Percentiles rank a stretch among this genome's conserved stretches.
These are phyloP conservation scores for Gadus chalcogrammus DNA, from an alignment of 2,113 vertebrate species.

Conservation along the genomic window DNA sequence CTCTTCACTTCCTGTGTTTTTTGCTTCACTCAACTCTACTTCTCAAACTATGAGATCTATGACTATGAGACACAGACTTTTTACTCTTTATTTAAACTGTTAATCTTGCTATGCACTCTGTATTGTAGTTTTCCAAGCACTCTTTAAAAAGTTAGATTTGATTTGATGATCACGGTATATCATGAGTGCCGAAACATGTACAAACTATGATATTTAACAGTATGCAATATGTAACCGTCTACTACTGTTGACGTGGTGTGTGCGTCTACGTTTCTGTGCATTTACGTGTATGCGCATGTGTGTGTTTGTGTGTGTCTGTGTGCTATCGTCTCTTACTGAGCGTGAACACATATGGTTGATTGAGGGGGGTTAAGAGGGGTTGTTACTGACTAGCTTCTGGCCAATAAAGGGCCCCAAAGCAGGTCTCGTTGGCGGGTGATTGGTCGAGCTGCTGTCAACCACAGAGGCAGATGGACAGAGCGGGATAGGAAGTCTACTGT, in stretches of 20 bases:
- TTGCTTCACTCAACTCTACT: too few relatives aligned
- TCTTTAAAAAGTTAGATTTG: too few relatives aligned
- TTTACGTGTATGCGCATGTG: not conserved
- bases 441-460: too few relatives aligned
- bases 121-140: too few relatives aligned
- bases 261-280: not conserved
- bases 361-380: too few relatives aligned
- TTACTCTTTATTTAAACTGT: too few relatives aligned
- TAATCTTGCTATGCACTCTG: too few relatives aligned
- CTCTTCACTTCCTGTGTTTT: not conserved
- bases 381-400: not conserved
- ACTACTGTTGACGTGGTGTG: too few relatives aligned
- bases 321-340: not conserved
- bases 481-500: not conserved
- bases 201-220: not conserved
- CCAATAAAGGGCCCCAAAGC: not conserved
- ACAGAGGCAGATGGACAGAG: not conserved
- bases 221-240: too few relatives aligned
- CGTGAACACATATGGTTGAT: constrained; percentile 9
- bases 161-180: too few relatives aligned
- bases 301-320: not conserved
- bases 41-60: too few relatives aligned
- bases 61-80: too few relatives aligned
- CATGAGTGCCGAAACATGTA: not conserved
- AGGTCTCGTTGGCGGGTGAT: not conserved